Percentiles rank a stretch among this genome's conserved stretches.
Conservation (phyloP, 2,888 invertebrate genomes). For the Thecocarcelia acutangulata region DNA sequence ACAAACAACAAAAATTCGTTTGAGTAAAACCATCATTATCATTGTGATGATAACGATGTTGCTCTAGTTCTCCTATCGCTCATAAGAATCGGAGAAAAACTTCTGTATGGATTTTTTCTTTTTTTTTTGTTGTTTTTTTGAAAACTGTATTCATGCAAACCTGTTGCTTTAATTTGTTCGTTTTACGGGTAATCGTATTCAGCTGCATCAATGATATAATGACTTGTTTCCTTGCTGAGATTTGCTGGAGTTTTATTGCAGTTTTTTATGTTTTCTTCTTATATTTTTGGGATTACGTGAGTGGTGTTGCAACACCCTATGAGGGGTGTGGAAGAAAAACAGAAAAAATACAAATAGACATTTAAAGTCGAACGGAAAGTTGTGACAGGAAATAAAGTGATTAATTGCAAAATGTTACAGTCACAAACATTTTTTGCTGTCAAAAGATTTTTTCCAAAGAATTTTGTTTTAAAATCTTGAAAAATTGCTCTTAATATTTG, state of each 20-base stretch:
- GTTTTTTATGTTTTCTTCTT: neutral
- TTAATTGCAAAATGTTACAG: conserved; percentile 10
- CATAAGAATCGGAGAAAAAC: conserved; percentile 30
- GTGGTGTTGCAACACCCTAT: conserved; percentile 26
- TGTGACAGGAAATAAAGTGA: conserved; percentile 46
- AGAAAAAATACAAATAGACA: neutral
- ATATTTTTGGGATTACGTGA: neutral
- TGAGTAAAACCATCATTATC: conserved; percentile 26
- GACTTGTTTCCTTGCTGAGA: conserved; percentile 41
- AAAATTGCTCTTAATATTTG: no score
- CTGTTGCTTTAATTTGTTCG: conserved; percentile 44
- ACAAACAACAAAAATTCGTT: conserved; percentile 4
- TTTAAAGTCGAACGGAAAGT: neutral
- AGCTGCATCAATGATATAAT: conserved; percentile 56
- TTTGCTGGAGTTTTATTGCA: conserved; percentile 22
- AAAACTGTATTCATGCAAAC: conserved; percentile 33
- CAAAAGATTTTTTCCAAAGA: neutral
- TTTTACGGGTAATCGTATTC: conserved; percentile 10
- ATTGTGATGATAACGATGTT: conserved; percentile 48
- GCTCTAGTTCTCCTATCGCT: conserved; percentile 58
- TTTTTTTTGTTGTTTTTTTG: no score
- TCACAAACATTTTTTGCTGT: neutral
- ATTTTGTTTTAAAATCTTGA: neutral
- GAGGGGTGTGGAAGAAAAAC: neutral
- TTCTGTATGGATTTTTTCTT: conserved; percentile 17